Evolutionary conservation across 2,113 vertebrate species (phyloP), one percentile per base, ranked within the genome.

Genomic region (Turnix velox): DNA sequence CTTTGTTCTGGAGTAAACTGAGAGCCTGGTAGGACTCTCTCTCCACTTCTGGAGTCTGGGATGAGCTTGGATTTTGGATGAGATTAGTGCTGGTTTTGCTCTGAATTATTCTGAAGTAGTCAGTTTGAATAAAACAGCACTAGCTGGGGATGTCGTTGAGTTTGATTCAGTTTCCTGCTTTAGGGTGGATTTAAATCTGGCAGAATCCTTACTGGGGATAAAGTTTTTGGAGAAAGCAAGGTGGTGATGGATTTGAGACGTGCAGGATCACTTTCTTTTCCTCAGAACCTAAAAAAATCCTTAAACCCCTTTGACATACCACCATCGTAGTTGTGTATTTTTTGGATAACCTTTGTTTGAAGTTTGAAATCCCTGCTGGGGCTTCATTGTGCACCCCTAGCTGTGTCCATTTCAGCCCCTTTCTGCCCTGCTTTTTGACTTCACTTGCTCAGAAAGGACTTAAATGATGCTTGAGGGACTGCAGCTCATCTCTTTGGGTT

Each of bases 1-100:
- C 75, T 93, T 92, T 93, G 84, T 94, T 93, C 74, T 3, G 27
- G 45, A 71, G 73, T 68, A 72, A 93, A 46, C 54, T 75, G 12
- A 48, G 76, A 92, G 79, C 75, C 67, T 0, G 1, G 55, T 55
- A 71, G 79, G 39, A n/a, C n/a, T n/a, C 54, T 87, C 1, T 0
- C 61, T 84, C 79, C 78, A 45, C 37, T 78, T 52, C 54, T 87
- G 84, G 66, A 93, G 66, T 65, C 61, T 31, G 54, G 43, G 49
- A 57, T 1, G 8, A 16, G 87, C 16, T 58, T 68, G 49, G 33
- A 49, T 39, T 95, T 79, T 84, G 84, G 80, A 81, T 24, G 14
- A 58, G 51, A 11, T 68, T 1, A 20, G 30, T 46, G 49, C 54
- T 45, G 40, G 45, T 90, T 88, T 67, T 86, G 28, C 73, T 92